phyloP scores from a whole-genome alignment of 2,113 vertebrate genomes.

The Lontra canadensis region DNA sequence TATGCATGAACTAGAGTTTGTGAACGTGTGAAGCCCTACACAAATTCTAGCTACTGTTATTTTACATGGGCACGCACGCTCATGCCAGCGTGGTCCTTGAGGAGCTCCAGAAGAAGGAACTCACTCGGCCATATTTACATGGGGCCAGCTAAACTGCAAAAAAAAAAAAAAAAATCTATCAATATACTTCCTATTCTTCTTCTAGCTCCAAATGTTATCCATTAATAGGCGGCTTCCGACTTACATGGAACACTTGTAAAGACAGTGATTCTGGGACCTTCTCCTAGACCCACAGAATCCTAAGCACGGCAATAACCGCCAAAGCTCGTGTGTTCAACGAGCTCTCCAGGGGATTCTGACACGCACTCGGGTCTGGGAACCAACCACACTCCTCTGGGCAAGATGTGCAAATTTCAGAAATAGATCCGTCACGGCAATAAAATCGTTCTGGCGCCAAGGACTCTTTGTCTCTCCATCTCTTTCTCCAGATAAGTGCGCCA shows the following conservation, averaged over 20 bases:
- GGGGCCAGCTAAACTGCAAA: not conserved
- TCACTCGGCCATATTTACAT: not conserved
- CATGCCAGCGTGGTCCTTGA: not conserved
- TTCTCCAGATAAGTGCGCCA: not conserved
- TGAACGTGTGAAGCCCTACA: not conserved
- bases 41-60: not conserved
- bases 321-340: not conserved
- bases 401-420: not conserved
- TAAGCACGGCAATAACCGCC: not conserved
- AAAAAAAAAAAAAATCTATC: not conserved
- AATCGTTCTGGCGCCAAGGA: not conserved
- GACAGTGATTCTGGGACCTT: not conserved
- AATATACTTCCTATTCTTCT: not conserved
- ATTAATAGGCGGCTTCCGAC: not conserved
- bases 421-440: not conserved
- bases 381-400: not conserved
- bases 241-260: not conserved
- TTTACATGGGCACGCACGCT: not conserved
- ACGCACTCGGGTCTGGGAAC: not conserved
- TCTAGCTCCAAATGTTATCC: not conserved
- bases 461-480: not conserved
- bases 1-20: not conserved
- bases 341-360: not conserved
- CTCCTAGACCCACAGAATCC: not conserved
- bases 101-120: not conserved